Conservation (phyloP, 2,113 vertebrate species). For the Chlamydotis undulata region DNA sequence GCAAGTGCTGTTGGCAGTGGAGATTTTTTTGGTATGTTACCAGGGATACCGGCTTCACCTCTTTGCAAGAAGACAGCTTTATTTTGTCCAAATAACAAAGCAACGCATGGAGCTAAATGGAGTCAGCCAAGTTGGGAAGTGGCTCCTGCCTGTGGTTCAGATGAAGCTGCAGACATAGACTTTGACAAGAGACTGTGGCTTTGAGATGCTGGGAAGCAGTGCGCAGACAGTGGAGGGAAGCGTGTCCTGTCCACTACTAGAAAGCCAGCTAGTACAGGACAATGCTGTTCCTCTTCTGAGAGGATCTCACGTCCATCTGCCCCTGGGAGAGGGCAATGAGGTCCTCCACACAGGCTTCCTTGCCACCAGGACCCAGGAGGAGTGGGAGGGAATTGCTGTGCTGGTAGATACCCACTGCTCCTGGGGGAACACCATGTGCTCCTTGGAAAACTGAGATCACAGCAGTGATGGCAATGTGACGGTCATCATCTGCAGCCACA, state of each 20-base stretch:
- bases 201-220: not conserved
- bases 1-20: not conserved
- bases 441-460: not conserved
- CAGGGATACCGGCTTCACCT: not conserved
- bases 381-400: not conserved
- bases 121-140: not conserved
- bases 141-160: not conserved
- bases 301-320: not conserved
- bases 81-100: not conserved
- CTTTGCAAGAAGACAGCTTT: accelerated
- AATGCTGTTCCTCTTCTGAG: not conserved
- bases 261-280: not conserved
- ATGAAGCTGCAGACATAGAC: not conserved
- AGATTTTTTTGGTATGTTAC: not conserved
- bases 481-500: not conserved
- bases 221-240: not conserved
- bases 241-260: accelerated
- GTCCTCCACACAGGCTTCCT: not conserved
- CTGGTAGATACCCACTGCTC: not conserved
- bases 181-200: not conserved
- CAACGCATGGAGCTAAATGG: accelerated
- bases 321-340: not conserved
- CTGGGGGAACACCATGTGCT: not conserved
- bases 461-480: not conserved
- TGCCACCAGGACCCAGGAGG: not conserved